Evolutionary conservation across 2,113 vertebrate genomes (phyloP).

Genomic region (human (Homo sapiens)): DNA sequence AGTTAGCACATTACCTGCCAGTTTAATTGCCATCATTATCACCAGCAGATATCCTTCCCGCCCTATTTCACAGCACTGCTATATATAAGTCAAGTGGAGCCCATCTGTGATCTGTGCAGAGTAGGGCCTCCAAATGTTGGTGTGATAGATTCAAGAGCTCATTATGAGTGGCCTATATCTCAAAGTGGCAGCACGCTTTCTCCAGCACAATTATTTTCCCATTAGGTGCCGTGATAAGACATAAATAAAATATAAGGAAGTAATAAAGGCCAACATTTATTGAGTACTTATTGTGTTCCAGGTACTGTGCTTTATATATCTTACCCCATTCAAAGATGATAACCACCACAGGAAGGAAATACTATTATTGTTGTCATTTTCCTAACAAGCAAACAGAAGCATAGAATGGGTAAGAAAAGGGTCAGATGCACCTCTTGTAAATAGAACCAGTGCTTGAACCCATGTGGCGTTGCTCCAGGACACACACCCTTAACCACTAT

Average conservation of each 20-base stretch:
- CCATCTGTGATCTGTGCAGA: neutral
- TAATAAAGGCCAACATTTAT: neutral
- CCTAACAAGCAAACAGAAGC: neutral
- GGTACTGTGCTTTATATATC: neutral
- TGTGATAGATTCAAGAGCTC: neutral
- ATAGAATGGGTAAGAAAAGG: neutral
- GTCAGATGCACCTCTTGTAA: neutral
- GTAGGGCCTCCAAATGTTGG: neutral
- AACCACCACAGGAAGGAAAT: neutral
- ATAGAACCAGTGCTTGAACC: neutral
- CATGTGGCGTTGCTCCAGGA: neutral
- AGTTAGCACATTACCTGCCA: constrained; percentile 27
- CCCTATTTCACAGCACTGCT: neutral
- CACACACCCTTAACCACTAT: neutral
- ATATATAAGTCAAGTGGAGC: constrained; percentile 1
- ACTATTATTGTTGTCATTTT: neutral
- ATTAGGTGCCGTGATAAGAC: neutral
- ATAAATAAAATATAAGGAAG: neutral
- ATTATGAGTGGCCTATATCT: neutral
- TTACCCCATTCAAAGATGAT: neutral
- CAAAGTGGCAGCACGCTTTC: neutral
- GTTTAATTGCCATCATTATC: constrained; percentile 55
- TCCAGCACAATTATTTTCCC: neutral
- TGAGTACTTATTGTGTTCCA: neutral
- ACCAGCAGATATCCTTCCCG: constrained; percentile 12